Evolutionary conservation across 2,888 invertebrate genomes (phyloP), one percentile per base, ranked within the genome.

Genomic region (Heteropelma amictum): DNA sequence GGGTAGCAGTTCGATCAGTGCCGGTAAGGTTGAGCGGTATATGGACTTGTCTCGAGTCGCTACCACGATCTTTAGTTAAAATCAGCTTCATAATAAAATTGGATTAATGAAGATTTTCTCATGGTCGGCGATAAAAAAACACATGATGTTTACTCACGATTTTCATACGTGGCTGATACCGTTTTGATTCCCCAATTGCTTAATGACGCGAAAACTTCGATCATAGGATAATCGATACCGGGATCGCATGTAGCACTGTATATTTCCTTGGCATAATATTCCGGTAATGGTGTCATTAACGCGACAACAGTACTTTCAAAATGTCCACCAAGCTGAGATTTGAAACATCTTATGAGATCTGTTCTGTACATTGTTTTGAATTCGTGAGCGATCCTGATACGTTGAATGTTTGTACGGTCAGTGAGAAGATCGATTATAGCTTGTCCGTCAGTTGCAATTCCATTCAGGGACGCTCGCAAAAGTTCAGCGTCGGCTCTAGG

Each of bases 381-480:
- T 84, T 94, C 93, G 26, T 92, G 91, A 19, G 94, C 93, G 82
- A 97, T 95, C 85, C 96, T 93, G 80, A 96, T 92, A 71, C 98
- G 92, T 89, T 99, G 98, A 28, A 92, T 92, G 85, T 97, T 97
- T 79, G 94, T 94, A 56, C 98, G 93, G 78, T 93, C 93, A 6
- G 95, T 93, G 51, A 98, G 91, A 8, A 98, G 93, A 81, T 94
- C 93, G 71, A 97, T 97, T 82, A 98, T 94, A 0, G 95, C 92
- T 85, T 95, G 94, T 88, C 98, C 98, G 87, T 98, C 96, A 0
- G 98, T 98, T 33, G 97, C 96, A 81, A 95, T 93, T 56, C 97
- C 97, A 90, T 96, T 97, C 97, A 97, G 97, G 0, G 97, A 97
- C 83, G 94, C 95, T n/a, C 96, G 92, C 21, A 97, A 91, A 1